Conservation (phyloP, 2,113 vertebrate species). For the Lathamus discolor region DNA sequence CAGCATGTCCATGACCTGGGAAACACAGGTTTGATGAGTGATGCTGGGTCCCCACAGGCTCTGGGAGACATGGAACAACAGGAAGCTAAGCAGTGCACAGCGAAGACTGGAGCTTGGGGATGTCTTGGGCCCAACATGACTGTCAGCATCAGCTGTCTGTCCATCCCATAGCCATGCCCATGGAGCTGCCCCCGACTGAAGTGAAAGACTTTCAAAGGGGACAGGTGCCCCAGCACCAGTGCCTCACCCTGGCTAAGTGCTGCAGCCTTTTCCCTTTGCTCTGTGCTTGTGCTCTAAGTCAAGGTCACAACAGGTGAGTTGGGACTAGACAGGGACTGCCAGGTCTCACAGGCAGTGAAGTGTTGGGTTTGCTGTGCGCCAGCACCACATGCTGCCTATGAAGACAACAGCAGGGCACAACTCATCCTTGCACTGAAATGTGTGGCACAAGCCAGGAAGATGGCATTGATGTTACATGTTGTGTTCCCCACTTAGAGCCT, state of each 20-base stretch:
- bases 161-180: background rate
- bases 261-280: background rate
- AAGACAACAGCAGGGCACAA: background rate
- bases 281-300: background rate
- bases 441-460: fast-evolving
- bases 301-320: background rate
- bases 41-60: fast-evolving
- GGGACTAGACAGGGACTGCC: background rate
- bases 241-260: background rate
- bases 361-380: background rate
- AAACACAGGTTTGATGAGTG: background rate
- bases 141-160: background rate
- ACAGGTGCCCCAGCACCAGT: background rate
- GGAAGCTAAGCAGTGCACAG: background rate
- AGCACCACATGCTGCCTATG: fast-evolving
- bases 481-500: background rate
- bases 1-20: slow-evolving; percentile 39
- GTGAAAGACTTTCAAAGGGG: background rate
- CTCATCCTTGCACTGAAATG: background rate
- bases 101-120: background rate
- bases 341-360: background rate
- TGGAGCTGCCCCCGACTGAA: background rate
- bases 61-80: fast-evolving
- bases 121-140: background rate
- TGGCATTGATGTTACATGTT: fast-evolving